These are phyloP conservation scores for Metaphire vulgaris DNA, from an alignment of 1,140 invertebrate genomes.

Conservation along the genomic window DNA sequence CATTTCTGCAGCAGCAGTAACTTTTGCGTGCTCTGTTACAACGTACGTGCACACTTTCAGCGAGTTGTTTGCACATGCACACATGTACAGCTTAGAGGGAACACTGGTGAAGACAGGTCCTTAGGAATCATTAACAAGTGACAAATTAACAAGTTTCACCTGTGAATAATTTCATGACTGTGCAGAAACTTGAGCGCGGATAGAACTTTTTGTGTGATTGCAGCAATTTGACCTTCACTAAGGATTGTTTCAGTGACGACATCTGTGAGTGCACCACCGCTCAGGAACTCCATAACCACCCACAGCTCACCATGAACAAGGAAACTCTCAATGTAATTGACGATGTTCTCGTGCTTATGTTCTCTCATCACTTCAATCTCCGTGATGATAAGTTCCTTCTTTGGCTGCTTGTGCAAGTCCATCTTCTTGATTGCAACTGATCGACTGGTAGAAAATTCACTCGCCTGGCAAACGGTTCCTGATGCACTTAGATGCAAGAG, in stretches of 20 bases:
- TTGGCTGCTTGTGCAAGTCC: slow-evolving; percentile 55
- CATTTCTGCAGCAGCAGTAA: too few relatives aligned
- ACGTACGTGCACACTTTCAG: too few relatives aligned
- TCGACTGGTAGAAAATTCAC: slow-evolving; percentile 36
- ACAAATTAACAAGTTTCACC: too few relatives aligned
- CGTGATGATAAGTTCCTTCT: slow-evolving; percentile 56
- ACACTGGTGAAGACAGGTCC: too few relatives aligned
- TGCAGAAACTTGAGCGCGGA: slow-evolving; percentile 21
- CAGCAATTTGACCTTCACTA: slow-evolving; percentile 84
- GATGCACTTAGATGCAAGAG: slow-evolving; percentile 54
- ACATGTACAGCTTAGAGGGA: too few relatives aligned
- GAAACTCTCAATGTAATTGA: slow-evolving; percentile 78
- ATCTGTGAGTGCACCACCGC: slow-evolving; percentile 57
- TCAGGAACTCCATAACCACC: slow-evolving; percentile 58
- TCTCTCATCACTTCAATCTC: slow-evolving; percentile 54
- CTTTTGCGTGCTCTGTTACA: too few relatives aligned
- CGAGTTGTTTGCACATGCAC: too few relatives aligned
- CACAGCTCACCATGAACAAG: slow-evolving; percentile 68
- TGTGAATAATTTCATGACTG: slow-evolving; percentile 24
- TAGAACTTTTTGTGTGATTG: slow-evolving; percentile 73
- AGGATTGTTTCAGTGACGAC: slow-evolving; percentile 57
- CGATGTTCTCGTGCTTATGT: slow-evolving; percentile 51
- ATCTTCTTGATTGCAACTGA: slow-evolving; percentile 56
- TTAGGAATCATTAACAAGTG: too few relatives aligned
- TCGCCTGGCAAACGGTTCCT: slow-evolving; percentile 52